phyloP scores from a whole-genome alignment of 2,113 vertebrate species.

The Nansenia antarctica region DNA sequence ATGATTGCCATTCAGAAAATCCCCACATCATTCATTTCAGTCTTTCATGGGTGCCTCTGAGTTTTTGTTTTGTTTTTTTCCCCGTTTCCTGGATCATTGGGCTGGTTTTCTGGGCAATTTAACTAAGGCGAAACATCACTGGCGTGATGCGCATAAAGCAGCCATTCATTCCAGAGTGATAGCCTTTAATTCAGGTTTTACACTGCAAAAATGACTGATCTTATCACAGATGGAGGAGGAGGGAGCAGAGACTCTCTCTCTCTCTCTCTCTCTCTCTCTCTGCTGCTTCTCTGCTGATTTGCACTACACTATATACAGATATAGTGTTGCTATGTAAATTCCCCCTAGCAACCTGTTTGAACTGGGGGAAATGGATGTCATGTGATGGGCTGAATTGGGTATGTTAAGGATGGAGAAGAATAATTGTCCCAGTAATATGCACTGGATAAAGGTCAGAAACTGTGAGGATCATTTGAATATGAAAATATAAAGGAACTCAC shows the following conservation, averaged over 20 bases:
- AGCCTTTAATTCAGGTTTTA: constrained; percentile 43
- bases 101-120: background rate
- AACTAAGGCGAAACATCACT: constrained; percentile 19
- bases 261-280: too few species aligned
- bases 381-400: background rate
- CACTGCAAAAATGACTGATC: constrained; percentile 46
- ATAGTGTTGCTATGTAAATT: constrained; percentile 24
- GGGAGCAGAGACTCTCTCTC: too few species aligned
- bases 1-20: background rate
- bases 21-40: background rate
- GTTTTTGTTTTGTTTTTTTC: too few species aligned
- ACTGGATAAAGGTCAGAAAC: background rate
- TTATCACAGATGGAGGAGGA: constrained; percentile 30
- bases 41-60: background rate
- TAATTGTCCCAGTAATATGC: background rate
- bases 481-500: too few species aligned
- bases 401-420: background rate
- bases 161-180: constrained; percentile 28
- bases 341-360: background rate
- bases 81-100: constrained; percentile 6
- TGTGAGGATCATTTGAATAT: background rate
- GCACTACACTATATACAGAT: constrained; percentile 30
- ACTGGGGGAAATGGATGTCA: background rate
- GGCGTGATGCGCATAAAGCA: background rate
- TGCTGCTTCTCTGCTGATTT: constrained; percentile 4